Conservation (phyloP, 2,888 invertebrate species). For the Heteromurus nitidus region DNA sequence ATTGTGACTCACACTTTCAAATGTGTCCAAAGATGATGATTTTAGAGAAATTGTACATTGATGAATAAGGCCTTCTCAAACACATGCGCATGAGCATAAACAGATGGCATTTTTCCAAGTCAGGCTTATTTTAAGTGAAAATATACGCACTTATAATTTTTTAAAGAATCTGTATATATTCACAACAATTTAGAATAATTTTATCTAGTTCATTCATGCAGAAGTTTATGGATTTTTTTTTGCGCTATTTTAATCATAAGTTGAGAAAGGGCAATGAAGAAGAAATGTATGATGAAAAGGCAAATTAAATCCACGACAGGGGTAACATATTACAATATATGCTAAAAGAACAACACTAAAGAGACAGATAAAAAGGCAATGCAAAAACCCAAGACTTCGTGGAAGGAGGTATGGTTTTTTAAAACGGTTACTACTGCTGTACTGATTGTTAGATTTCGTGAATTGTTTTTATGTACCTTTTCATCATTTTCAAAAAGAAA, state of each 20-base stretch:
- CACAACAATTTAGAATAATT: neutral
- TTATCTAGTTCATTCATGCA: constrained; percentile 22
- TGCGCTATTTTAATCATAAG: too few species aligned
- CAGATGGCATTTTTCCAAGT: constrained; percentile 50
- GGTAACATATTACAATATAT: too few species aligned
- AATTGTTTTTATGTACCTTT: constrained; percentile 39
- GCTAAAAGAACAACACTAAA: too few species aligned
- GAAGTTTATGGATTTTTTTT: neutral
- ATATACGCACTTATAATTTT: constrained; percentile 47
- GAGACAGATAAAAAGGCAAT: constrained; percentile 39
- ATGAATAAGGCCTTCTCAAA: constrained; percentile 26
- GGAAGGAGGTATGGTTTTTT: neutral
- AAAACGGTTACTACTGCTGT: neutral
- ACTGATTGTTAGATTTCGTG: neutral
- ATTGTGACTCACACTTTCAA: constrained; percentile 51
- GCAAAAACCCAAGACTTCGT: constrained; percentile 42
- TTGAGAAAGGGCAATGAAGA: neutral
- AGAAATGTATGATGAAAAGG: neutral
- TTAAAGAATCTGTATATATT: constrained; percentile 24
- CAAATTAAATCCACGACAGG: neutral
- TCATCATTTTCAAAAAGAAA: neutral
- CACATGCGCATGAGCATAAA: constrained; percentile 30
- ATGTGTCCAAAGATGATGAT: constrained; percentile 56
- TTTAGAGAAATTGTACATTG: neutral
- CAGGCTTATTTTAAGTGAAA: constrained; percentile 49